Evolutionary conservation across 2,797 vertebrate genomes (phyloP), one percentile per base, ranked within the genome.

Genomic region (Leucoraja ocellata): DNA sequence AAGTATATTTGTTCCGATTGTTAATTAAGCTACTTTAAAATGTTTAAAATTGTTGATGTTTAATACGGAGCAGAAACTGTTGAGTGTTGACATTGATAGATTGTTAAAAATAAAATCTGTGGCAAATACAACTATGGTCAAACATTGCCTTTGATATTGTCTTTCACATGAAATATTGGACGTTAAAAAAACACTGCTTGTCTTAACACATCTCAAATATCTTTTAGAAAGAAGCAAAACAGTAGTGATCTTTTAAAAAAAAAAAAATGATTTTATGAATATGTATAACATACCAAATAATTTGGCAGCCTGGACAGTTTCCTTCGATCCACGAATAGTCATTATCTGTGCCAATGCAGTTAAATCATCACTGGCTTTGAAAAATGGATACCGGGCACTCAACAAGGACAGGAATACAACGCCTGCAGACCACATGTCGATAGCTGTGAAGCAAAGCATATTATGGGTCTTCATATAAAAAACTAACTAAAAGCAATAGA

Each of bases 391-490:
- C 93, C 98, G 97, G 91, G 98, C 98, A 94, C 98, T 99, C 93
- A 99, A 97, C 93, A 99, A 96, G 11, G 98, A 99, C 80, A 99
- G 98, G 95, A 99, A 97, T 95, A 99, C 96, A 76, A 99, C 97
- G 81, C 98, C 99, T 93, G 98, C 98, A 93, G 99, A 98, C 98
- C 99, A 99, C 96, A 99, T 95, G 94, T 99, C 98, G 94, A 99
- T 99, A 94, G 98, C 99, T 99, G 96, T 63, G 96, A 95, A 91
- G 91, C 88, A 95, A 95, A 96, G 94, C 83, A 95, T 83, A 93
- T 32, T 90, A 16, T 84, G 73, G 71, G 46, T 32, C 18, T 32
- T 46, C 9, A 4, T 23, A 46, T 25, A 81, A 88, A 86, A 36
- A n/a, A 6, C n/a, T 36, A 21, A 14, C 39, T 92, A 92, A 92